These are phyloP conservation scores for Esox niger DNA, from an alignment of 2,113 vertebrate genomes.

Conservation along the genomic window DNA sequence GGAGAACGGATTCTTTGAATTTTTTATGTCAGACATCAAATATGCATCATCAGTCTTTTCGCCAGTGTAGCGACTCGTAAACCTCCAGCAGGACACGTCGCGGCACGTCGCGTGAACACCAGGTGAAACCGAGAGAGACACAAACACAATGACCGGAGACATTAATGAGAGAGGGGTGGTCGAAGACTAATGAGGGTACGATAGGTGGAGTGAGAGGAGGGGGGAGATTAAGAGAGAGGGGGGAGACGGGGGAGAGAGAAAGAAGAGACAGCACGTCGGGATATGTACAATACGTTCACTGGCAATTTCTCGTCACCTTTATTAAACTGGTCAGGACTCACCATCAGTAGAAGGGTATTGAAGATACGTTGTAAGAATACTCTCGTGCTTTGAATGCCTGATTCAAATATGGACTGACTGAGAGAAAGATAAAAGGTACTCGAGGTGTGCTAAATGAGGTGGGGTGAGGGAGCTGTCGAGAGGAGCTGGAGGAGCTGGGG, in stretches of 20 bases:
- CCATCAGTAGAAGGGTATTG: too few relatives aligned
- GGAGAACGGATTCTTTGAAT: slow-evolving; percentile 69
- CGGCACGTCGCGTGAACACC: slow-evolving; percentile 50
- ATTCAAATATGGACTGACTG: too few relatives aligned
- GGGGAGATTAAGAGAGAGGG: neutral
- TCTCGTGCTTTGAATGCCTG: too few relatives aligned
- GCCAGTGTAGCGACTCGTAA: slow-evolving; percentile 56
- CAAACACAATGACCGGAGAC: slow-evolving; percentile 2
- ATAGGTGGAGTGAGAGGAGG: neutral
- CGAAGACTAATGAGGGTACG: neutral
- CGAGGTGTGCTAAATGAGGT: too few relatives aligned
- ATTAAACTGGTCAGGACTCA: too few relatives aligned
- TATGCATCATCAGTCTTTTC: slow-evolving; percentile 71
- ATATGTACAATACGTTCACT: too few relatives aligned
- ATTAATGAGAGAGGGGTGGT: neutral
- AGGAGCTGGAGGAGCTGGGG: too few relatives aligned
- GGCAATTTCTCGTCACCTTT: too few relatives aligned
- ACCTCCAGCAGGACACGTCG: slow-evolving; percentile 63
- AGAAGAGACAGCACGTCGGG: too few relatives aligned
- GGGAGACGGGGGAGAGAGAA: neutral
- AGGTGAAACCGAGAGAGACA: neutral
- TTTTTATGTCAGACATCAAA: slow-evolving; percentile 71
- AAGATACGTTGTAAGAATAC: too few relatives aligned
- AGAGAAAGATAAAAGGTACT: too few relatives aligned
- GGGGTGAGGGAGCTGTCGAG: too few relatives aligned